Evolutionary conservation across 2,113 vertebrate genomes (phyloP), one percentile per base, ranked within the genome.

Genomic region (Agelaius phoeniceus): DNA sequence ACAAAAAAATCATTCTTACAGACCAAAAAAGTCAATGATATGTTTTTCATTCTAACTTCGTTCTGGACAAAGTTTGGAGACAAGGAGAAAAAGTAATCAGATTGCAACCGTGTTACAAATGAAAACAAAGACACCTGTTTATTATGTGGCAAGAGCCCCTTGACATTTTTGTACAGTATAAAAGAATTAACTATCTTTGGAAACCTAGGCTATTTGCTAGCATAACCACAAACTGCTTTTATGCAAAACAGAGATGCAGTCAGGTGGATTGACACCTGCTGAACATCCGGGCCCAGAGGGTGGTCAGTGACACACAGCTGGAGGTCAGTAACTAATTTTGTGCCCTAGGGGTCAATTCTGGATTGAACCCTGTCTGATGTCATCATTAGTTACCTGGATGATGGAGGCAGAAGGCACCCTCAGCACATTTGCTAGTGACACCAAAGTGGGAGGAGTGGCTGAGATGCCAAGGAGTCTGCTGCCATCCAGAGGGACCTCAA

Each of bases 281-380:
- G 13, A 61, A 74, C 2, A 19, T 41, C 27, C 1, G 2, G 37
- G 41, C 19, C 7, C 55, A 84, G 11, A 52, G 10, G 4, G 23
- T 33, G 18, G 49, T 39, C 59, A 73, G 23, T 3, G 4, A 33
- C 69, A 63, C 1, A 30, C 21, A 61, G 9, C 0, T 66, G 37
- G 46, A 81, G 14, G 24, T 21, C 61, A 58, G n/a, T 22, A 87
- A 52, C 27, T 11, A 48, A 33, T 0, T 16, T 15, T 33, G 21
- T 17, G 28, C 17, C 3, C 30, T 18, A 65, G 46, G 15, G 23
- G 10, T 74, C 55, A 69, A 2, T 43, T 78, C 26, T n/a, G 23
- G 41, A 44, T 43, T 17, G 2, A 87, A 43, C 11, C 7, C 18
- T 74, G 9, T 35, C 35, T 27, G n/a, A 33, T 24, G 39, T 20